Percentiles rank a stretch among this genome's conserved stretches.
These are phyloP conservation scores for Taeniopygia guttata DNA, from an alignment of 2,797 vertebrate species.

Conservation along the genomic window DNA sequence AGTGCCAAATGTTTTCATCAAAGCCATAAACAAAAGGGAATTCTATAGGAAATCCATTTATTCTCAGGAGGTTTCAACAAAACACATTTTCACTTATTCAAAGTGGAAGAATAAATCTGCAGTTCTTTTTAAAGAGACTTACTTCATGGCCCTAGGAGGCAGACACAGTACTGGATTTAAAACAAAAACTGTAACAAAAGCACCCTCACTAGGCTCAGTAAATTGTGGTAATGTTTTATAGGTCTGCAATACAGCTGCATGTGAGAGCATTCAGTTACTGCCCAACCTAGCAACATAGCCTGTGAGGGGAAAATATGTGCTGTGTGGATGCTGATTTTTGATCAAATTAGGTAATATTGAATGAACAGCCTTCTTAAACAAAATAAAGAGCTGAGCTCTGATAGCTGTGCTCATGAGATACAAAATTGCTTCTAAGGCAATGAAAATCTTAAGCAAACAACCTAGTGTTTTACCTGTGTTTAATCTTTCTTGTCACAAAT, in stretches of 20 bases:
- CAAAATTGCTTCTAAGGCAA: background rate
- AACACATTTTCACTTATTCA: constrained; percentile 69
- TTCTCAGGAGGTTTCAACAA: constrained; percentile 60
- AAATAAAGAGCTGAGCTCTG: background rate
- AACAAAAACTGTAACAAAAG: constrained; percentile 58
- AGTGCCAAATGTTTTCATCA: constrained; percentile 64
- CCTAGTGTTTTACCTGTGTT: background rate
- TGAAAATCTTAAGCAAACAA: background rate
- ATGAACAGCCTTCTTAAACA: background rate
- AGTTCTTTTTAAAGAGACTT: constrained; percentile 41
- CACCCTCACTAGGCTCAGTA: constrained; percentile 1
- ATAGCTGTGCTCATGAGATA: background rate
- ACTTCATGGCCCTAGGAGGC: constrained; percentile 26
- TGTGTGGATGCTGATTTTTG: background rate
- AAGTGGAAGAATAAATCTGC: constrained; percentile 66
- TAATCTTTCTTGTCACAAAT: background rate
- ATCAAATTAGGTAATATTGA: background rate
- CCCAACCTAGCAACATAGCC: background rate
- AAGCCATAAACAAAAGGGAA: constrained; percentile 61
- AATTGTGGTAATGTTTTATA: constrained; percentile 24
- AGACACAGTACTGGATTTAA: constrained; percentile 59
- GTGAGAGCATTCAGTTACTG: background rate
- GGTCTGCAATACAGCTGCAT: constrained; percentile 1
- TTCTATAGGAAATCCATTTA: constrained; percentile 63
- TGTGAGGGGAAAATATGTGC: background rate